A percentile compares a stretch with the other conserved stretches of the same genome.
These are phyloP conservation scores for Myrmecophaga tridactyla DNA, from an alignment of 2,113 vertebrate genomes.

Conservation along the genomic window DNA sequence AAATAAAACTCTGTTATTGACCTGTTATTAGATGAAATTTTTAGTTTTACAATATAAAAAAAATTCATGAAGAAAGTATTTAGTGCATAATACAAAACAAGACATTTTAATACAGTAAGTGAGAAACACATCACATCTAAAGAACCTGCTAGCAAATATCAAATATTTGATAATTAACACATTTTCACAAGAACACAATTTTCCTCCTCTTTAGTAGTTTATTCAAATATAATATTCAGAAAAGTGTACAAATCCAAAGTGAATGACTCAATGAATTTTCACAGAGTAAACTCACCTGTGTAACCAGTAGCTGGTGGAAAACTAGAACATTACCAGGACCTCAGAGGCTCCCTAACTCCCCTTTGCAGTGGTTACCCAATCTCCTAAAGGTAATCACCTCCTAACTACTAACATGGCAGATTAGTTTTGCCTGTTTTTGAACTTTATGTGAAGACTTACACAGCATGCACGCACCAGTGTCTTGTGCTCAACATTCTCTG, in stretches of 20 bases:
- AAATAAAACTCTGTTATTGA: conserved; percentile 20
- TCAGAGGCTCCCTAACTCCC: not conserved
- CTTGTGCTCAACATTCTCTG: conserved; percentile 21
- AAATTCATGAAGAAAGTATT: not conserved
- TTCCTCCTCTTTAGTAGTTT: not conserved
- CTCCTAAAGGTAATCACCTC: not conserved
- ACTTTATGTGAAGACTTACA: not conserved
- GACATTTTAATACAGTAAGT: not conserved
- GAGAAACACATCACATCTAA: not conserved
- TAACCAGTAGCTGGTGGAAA: not conserved
- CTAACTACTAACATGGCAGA: not conserved
- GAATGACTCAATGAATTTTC: not conserved
- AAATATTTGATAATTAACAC: not conserved
- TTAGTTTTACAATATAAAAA: not conserved
- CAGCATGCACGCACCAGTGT: not conserved
- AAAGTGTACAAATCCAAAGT: not conserved
- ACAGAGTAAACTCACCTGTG: not conserved
- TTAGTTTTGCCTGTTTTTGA: not conserved
- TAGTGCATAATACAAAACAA: not conserved
- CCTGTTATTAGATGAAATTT: not conserved
- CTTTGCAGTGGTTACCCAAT: not conserved
- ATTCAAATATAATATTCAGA: not conserved
- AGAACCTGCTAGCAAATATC: conserved; percentile 14
- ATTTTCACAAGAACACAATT: not conserved
- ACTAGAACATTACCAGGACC: not conserved